Conservation (phyloP, 2,888 invertebrate species). For the Lasioglossum leucozonium region DNA sequence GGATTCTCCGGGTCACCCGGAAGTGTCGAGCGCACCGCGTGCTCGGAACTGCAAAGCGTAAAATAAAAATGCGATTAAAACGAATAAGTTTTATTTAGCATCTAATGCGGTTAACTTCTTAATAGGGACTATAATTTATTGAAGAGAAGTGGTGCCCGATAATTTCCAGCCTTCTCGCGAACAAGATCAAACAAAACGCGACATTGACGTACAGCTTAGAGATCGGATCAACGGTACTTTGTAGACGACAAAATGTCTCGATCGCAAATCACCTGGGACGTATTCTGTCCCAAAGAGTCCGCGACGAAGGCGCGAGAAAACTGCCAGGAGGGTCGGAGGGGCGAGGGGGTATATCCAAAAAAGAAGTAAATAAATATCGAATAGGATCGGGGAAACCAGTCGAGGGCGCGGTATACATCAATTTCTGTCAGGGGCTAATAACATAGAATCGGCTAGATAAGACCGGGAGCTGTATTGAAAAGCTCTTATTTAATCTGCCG, state of each 20-base stretch:
- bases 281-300: not conserved
- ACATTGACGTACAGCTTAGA: not conserved
- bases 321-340: too few relatives aligned
- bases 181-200: not conserved
- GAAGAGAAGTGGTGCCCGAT: not conserved
- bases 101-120: not conserved
- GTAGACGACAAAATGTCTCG: not conserved
- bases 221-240: not conserved
- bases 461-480: constrained; percentile 70
- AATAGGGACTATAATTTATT: not conserved
- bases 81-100: not conserved
- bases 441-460: constrained; percentile 65
- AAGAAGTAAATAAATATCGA: constrained; percentile 13
- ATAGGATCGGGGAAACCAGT: constrained; percentile 23
- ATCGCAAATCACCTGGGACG: not conserved
- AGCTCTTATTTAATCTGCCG: constrained; percentile 69
- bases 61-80: not conserved
- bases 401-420: constrained; percentile 41
- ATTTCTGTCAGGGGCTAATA: constrained; percentile 66
- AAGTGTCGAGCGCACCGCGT: not conserved
- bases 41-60: not conserved
- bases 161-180: not conserved
- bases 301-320: not conserved
- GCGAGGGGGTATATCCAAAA: not conserved
- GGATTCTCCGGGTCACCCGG: too few relatives aligned